phyloP scores from a whole-genome alignment of 2,888 invertebrate genomes.

The Leucoma salicis region DNA sequence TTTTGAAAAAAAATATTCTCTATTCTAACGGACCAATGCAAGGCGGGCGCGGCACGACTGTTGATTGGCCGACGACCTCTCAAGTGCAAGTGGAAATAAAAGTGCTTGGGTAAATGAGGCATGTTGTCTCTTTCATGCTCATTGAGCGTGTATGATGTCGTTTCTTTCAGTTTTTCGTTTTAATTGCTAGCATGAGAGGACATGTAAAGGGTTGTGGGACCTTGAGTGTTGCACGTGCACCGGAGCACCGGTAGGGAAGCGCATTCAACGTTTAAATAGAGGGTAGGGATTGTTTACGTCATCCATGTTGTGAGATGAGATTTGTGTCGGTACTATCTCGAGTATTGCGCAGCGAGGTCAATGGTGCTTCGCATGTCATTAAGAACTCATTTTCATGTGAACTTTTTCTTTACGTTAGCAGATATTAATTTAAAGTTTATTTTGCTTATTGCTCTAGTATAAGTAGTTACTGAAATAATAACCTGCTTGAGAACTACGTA shows the following conservation, averaged over 20 bases:
- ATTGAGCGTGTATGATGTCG: slow-evolving; percentile 43
- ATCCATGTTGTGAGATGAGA: slow-evolving; percentile 45
- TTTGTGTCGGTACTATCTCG: slow-evolving; percentile 33
- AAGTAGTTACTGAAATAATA: no score
- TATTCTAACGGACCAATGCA: slow-evolving; percentile 79
- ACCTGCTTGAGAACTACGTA: no score
- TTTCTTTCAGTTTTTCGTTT: slow-evolving; percentile 75
- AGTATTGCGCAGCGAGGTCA: slow-evolving; percentile 28
- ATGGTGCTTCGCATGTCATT: slow-evolving; percentile 30
- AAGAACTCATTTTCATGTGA: slow-evolving; percentile 7
- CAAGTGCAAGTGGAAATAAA: slow-evolving; percentile 76
- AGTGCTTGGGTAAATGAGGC: slow-evolving; percentile 78
- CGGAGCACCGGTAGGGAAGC: slow-evolving; percentile 53
- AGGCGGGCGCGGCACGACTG: slow-evolving; percentile 70
- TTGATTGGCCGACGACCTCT: slow-evolving; percentile 80
- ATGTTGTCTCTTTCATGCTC: slow-evolving; percentile 60
- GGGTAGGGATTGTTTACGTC: slow-evolving; percentile 64
- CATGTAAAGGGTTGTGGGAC: slow-evolving; percentile 77
- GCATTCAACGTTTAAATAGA: slow-evolving; percentile 72
- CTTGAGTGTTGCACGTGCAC: slow-evolving; percentile 79
- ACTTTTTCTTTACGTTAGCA: slow-evolving; percentile 7
- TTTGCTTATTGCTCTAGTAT: no score
- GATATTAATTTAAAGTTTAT: no score
- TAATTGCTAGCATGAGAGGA: slow-evolving; percentile 79
- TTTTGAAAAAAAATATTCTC: slow-evolving; percentile 69